phyloP scores from a whole-genome alignment of 2,888 invertebrate species.

The Ophonus ardosiacus region DNA sequence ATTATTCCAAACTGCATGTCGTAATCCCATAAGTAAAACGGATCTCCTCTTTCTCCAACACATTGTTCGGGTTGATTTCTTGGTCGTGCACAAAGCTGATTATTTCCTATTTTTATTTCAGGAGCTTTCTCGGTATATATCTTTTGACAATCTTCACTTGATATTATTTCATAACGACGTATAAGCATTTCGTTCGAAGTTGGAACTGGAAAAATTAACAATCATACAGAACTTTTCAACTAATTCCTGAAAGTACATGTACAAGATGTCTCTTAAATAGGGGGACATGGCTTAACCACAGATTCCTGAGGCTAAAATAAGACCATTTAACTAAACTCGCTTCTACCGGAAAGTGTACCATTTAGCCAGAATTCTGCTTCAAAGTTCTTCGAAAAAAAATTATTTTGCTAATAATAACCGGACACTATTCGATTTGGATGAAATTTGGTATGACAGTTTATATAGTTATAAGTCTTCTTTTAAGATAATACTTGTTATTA shows the following conservation, averaged over 20 bases:
- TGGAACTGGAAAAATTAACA: background rate
- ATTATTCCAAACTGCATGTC: background rate
- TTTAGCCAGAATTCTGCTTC: too few relatives aligned
- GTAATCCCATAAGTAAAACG: background rate
- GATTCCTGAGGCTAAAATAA: too few relatives aligned
- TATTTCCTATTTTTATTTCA: background rate
- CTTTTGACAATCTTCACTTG: background rate
- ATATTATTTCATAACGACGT: background rate
- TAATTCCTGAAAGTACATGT: background rate
- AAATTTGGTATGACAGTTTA: too few relatives aligned
- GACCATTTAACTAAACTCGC: too few relatives aligned
- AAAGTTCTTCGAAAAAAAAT: too few relatives aligned
- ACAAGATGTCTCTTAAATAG: too few relatives aligned
- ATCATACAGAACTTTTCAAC: background rate
- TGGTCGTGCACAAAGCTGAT: background rate
- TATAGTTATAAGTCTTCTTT: too few relatives aligned
- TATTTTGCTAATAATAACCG: too few relatives aligned
- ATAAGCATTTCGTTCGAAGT: background rate
- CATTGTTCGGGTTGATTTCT: background rate
- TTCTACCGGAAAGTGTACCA: too few relatives aligned
- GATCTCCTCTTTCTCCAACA: conserved; percentile 5
- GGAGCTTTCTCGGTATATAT: background rate
- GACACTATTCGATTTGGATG: too few relatives aligned
- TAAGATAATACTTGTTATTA: too few relatives aligned
- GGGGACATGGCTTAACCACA: too few relatives aligned